Base-by-base conservation (phyloP, 2,113 vertebrate genomes). In the Brachionichthys hirsutus region DNA sequence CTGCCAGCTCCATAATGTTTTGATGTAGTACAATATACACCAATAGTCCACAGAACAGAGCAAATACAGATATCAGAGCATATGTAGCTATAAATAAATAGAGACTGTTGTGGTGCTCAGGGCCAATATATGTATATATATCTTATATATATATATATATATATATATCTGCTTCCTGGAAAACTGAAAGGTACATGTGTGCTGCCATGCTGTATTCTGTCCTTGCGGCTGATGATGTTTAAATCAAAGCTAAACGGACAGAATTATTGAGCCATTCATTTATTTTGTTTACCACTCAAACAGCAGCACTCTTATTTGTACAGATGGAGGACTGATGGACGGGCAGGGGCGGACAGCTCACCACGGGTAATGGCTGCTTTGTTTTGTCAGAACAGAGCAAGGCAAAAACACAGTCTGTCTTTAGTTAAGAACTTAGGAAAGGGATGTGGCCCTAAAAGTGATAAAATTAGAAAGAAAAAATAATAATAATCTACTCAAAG, bases 41-140 rank as follows among this genome's bases (percentile, higher is more conserved):
- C 58, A 53, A 72, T 46, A 64, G 50, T 54, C 58, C 47, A 42
- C 48, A 42, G 63, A 76, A 56, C 12, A 51, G 24, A 52, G 65
- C 40, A 59, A 79, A 78, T 45, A 80, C 59, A 80, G 63, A 79
- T 62, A 82, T 78, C 57, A 78, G 38, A 46, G 19, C 60, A 46
- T 77, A 47, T 51, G 53, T 50, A 45, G 60, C 38, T 57, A 85
- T 84, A 79, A 70, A 81, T 80, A 75, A 61, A 49, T 49, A 51
- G 1, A 62, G 30, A 47, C 58, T 7, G 45, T 53, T 49, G 34
- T 44, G 45, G 35, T 41, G 45, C 63, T 69, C 64, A 65, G 17
- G 62, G 62, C 14, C 17, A 9, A 57, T 40, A 53, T 30, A n/a
- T n/a, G n/a, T n/a, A n/a, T n/a, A n/a, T n/a, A n/a, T n/a, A n/a